phyloP scores from a whole-genome alignment of 2,888 invertebrate genomes.

The Lasioglossum vierecki region DNA sequence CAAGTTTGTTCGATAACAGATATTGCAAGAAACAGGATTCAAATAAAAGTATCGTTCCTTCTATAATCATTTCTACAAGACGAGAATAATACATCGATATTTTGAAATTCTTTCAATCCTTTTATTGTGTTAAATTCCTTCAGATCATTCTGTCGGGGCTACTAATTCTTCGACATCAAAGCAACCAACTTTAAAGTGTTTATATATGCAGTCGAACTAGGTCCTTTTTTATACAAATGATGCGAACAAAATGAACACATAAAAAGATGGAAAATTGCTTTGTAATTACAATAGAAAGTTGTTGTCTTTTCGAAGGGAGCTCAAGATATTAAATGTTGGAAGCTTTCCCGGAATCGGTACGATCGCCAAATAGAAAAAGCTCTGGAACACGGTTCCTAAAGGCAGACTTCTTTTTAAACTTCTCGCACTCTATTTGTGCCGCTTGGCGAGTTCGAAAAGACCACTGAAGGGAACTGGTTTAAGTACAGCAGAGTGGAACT shows the following conservation, averaged over 20 bases:
- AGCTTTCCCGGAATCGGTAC: neutral
- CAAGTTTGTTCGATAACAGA: neutral
- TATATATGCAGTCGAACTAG: neutral
- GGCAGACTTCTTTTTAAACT: constrained; percentile 8
- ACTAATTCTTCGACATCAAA: too few relatives aligned
- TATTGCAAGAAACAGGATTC: neutral
- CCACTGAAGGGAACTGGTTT: neutral
- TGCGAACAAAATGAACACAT: neutral
- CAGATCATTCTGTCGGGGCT: neutral
- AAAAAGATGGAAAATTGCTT: neutral
- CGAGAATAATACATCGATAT: neutral
- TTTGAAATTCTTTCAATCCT: neutral
- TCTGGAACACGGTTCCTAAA: neutral
- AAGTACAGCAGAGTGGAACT: neutral
- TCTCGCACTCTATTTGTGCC: constrained; percentile 8
- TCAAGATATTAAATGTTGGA: neutral
- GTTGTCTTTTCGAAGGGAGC: neutral
- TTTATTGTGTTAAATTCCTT: neutral
- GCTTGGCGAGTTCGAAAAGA: neutral
- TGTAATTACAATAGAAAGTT: neutral
- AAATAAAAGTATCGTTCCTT: neutral
- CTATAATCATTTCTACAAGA: neutral
- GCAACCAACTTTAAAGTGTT: neutral
- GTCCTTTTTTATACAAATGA: neutral
- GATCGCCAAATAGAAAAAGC: neutral